phyloP scores from a whole-genome alignment of 2,113 vertebrate species.

The Rissa tridactyla region DNA sequence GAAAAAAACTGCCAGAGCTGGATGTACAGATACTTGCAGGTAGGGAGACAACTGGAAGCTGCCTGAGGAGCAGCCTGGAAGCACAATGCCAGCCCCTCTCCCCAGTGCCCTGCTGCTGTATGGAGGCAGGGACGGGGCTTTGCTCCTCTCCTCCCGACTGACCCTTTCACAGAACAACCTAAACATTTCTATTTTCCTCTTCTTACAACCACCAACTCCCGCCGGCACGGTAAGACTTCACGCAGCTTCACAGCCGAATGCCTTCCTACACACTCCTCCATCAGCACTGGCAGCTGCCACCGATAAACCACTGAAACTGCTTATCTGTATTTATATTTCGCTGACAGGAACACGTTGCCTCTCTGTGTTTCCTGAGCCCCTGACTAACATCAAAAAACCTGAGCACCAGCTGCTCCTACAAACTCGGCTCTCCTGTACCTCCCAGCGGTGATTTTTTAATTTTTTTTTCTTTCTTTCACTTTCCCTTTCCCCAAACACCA shows the following conservation, averaged over 20 bases:
- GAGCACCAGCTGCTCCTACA: not conserved
- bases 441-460: not conserved
- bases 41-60: not conserved
- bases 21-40: not conserved
- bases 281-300: not conserved
- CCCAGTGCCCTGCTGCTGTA: not conserved
- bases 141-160: not conserved
- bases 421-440: not conserved
- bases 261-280: not conserved
- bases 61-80: not conserved
- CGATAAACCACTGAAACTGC: not conserved
- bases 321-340: not conserved
- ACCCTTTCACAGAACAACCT: not conserved
- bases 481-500: not conserved
- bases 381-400: not conserved
- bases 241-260: fast-evolving
- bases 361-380: not conserved
- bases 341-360: not conserved
- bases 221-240: too few species aligned
- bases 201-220: not conserved
- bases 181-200: too few species aligned
- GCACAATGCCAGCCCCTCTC: not conserved
- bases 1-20: fast-evolving
- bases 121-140: not conserved
- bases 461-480: not conserved